These are phyloP conservation scores for Cerastoderma edule DNA, from an alignment of 2,888 invertebrate genomes.

Conservation along the genomic window DNA sequence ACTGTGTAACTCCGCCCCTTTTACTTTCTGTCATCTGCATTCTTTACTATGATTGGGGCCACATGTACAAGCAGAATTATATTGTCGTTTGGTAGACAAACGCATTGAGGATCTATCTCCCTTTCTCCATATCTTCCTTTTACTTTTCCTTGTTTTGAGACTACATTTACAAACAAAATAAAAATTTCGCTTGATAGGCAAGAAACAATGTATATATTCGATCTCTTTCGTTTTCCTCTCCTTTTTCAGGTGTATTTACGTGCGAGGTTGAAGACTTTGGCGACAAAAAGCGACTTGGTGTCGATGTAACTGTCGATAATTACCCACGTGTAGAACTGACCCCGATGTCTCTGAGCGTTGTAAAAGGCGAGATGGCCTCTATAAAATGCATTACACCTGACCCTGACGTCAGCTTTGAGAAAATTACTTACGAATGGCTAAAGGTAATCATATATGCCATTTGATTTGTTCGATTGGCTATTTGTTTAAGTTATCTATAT, in stretches of 20 bases:
- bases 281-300: constrained; percentile 57
- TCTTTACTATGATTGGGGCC: no score
- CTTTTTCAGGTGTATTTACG: constrained; percentile 70
- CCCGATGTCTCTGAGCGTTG: constrained; percentile 69
- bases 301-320: constrained; percentile 71
- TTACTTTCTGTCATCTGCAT: no score
- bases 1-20: no score
- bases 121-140: no score
- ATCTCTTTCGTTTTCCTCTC: neutral
- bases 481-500: constrained; percentile 6
- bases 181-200: no score
- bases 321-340: constrained; percentile 74
- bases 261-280: constrained; percentile 72
- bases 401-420: constrained; percentile 70
- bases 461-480: no score
- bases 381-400: constrained; percentile 75
- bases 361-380: constrained; percentile 55
- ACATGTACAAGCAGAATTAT: no score
- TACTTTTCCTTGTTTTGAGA: no score
- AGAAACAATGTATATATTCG: neutral
- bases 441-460: no score
- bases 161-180: no score
- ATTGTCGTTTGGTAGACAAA: no score
- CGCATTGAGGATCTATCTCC: no score
- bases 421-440: constrained; percentile 71